These are phyloP conservation scores for Hippopotamus amphibius DNA, from an alignment of 2,113 vertebrate genomes.

Conservation along the genomic window DNA sequence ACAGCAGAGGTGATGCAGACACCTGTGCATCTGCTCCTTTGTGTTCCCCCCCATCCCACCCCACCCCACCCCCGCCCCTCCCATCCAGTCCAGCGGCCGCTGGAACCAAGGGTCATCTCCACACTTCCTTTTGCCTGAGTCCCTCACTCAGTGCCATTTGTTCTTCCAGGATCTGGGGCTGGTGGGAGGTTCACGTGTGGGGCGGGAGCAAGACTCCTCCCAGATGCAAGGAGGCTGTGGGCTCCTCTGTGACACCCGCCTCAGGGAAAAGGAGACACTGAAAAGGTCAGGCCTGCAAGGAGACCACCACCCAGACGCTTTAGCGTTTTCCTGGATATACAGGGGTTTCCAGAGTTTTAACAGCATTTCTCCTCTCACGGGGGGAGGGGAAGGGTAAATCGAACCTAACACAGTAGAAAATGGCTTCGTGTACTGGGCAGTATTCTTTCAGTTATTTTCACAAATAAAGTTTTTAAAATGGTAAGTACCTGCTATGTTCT, in stretches of 20 bases:
- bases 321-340: not conserved
- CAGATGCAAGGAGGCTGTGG: not conserved
- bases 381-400: not conserved
- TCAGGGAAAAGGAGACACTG: not conserved
- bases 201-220: not conserved
- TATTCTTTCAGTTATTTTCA: not conserved
- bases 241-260: not conserved
- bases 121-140: not conserved
- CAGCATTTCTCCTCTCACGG: not conserved
- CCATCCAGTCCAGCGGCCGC: not conserved
- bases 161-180: not conserved
- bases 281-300: not conserved
- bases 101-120: rapidly evolving
- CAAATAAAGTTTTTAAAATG: not conserved
- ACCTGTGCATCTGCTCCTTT: too few species aligned
- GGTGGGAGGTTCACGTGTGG: too few species aligned
- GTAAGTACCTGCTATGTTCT: not conserved
- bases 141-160: not conserved
- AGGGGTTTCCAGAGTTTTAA: not conserved
- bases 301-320: not conserved
- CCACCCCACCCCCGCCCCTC: rapidly evolving
- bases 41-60: too few species aligned
- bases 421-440: not conserved
- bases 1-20: not conserved
- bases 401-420: too few species aligned